phyloP scores from a whole-genome alignment of 92 coral and sea anemone genomes.

The Palythoa caribaeorum region DNA sequence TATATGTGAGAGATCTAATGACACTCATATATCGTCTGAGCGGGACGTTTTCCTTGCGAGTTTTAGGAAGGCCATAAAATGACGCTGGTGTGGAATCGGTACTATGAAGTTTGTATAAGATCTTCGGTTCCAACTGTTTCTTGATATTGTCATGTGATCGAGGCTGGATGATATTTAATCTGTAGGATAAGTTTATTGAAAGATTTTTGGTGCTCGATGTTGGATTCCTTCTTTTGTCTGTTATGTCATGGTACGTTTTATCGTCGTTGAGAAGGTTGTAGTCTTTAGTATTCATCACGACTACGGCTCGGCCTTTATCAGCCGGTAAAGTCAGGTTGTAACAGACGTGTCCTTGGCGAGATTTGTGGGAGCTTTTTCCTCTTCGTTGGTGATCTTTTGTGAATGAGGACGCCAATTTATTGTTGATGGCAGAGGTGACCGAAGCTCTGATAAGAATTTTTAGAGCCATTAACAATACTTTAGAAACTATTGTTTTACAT shows the following conservation, averaged over 20 bases:
- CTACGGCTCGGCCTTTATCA: no score
- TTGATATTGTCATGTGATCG: not conserved
- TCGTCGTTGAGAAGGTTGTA: not conserved
- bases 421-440: no score
- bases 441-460: no score
- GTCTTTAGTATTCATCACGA: not conserved
- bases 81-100: not conserved
- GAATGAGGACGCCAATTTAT: no score
- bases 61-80: conserved; percentile 7
- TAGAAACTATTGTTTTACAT: no score
- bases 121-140: not conserved
- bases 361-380: no score
- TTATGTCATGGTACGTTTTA: not conserved
- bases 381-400: no score
- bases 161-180: not conserved
- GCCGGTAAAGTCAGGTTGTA: no score
- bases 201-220: not conserved
- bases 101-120: not conserved
- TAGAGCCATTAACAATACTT: no score
- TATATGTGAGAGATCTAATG: not conserved
- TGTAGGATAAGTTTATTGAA: not conserved
- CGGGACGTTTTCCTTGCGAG: not conserved
- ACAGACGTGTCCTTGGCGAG: no score
- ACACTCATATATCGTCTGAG: not conserved
- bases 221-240: not conserved